Evolutionary conservation across 2,113 vertebrate genomes (phyloP), one percentile per base, ranked within the genome.

Genomic region (Gnathonemus echidnorhynchus): DNA sequence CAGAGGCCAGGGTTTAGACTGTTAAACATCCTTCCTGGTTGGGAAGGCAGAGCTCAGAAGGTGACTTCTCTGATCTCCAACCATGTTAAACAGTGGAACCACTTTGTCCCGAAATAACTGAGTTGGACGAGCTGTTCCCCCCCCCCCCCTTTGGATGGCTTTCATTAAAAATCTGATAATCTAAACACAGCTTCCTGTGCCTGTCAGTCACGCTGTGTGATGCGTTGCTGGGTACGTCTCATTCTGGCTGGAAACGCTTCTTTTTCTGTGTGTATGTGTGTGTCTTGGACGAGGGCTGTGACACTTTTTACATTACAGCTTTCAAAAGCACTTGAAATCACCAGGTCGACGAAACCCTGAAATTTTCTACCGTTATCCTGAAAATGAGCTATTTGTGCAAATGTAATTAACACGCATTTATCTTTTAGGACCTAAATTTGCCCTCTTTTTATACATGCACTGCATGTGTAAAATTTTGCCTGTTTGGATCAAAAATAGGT

Each of bases 151-250:
- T 62, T 84, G 87, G 50, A 90, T 48, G 86, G 27, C 42, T 48
- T 46, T 83, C 87, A 45, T 70, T 48, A 87, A 88, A 46, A 85
- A 85, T 85, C 83, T 85, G 39, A 39, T 90, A 87, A 52, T 66
- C 27, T 52, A 49, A 53, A 70, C 35, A 50, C 46, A 49, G 89
- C 58, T 90, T 90, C 86, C 85, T 88, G 86, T 42, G 21, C 35
- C 58, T 88, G 85, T 88, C 86, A 77, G 66, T 50, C 58, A 35
- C 15, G 31, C 19, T 35, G 48, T 49, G 35, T 84, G 87, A 42
- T 88, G 31, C 56, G 49, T 42, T 53, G 56, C 52, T 83, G 85
- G 66, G 3, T 45, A 27, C 11, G 3, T 52, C 74, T 56, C 70
- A 39, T 80, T 88, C 45, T 77, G 90, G 49, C 85, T 70, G 56